A percentile compares a stretch with the other conserved stretches of the same genome.
Evolutionary conservation across 2,113 vertebrate species (phyloP).

Genomic region (Lepisosteus osseus): DNA sequence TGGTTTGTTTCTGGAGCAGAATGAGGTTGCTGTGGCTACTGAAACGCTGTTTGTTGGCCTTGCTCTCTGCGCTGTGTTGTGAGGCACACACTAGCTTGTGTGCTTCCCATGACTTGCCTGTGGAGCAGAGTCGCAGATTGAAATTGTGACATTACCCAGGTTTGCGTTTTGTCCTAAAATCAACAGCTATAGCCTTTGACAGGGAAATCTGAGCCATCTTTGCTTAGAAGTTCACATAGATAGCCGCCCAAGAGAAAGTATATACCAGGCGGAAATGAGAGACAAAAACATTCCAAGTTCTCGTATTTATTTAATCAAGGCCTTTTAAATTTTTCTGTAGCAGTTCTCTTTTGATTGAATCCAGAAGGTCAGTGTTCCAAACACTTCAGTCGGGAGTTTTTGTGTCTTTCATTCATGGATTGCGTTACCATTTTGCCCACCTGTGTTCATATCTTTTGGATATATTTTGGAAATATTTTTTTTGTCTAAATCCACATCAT

Average conservation of each 20-base stretch:
- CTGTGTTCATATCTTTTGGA: background rate
- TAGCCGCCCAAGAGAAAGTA: conserved; percentile 3
- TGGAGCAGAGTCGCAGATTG: background rate
- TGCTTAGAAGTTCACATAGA: conserved; percentile 9
- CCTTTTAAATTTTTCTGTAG: background rate
- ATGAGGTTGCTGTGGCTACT: conserved; percentile 1
- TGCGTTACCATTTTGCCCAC: background rate
- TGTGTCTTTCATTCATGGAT: conserved; percentile 23
- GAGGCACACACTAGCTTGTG: background rate
- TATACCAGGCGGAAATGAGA: conserved; percentile 3
- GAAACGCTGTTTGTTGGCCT: background rate
- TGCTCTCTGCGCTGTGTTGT: background rate
- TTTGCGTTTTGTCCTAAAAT: conserved; percentile 21
- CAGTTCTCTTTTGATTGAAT: conserved; percentile 23
- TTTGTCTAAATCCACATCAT: no score
- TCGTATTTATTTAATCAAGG: conserved; percentile 26
- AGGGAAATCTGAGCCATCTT: conserved; percentile 20
- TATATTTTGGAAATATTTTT: background rate
- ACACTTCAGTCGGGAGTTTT: background rate
- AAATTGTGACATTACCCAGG: conserved; percentile 27
- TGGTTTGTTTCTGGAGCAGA: background rate
- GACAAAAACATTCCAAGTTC: conserved; percentile 10
- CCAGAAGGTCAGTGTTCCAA: conserved; percentile 19
- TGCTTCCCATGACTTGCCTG: background rate
- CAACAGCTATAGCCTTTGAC: conserved; percentile 12